phyloP scores from a whole-genome alignment of 2,888 invertebrate genomes.

The Agonopterix subpropinquella region DNA sequence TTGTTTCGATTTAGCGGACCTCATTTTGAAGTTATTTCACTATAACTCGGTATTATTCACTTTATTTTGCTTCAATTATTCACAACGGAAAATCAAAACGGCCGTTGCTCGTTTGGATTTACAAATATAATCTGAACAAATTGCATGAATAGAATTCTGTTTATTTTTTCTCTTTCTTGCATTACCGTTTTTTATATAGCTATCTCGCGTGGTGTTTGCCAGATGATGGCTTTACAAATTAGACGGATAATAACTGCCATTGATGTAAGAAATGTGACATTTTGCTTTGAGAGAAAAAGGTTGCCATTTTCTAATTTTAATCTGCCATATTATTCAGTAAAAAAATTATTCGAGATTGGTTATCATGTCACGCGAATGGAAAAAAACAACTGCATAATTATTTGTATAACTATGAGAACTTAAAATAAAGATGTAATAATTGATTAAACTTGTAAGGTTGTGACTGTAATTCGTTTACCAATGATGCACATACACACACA shows the following conservation, averaged over 20 bases:
- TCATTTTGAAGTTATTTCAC: slow-evolving; percentile 37
- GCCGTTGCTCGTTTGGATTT: slow-evolving; percentile 26
- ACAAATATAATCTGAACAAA: background rate
- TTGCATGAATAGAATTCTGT: background rate
- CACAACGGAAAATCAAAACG: slow-evolving; percentile 60
- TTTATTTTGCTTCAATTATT: slow-evolving; percentile 13
- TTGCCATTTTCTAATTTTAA: no score
- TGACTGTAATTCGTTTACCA: no score
- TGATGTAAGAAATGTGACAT: no score
- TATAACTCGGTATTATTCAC: slow-evolving; percentile 20
- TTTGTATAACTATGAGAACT: no score
- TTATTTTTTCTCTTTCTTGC: background rate
- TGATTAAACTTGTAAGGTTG: no score
- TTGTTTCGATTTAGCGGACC: slow-evolving; percentile 65
- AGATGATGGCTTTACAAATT: background rate
- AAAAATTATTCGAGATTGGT: no score
- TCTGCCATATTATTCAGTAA: no score
- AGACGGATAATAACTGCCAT: background rate
- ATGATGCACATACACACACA: no score
- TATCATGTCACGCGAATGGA: no score
- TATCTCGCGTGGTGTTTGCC: background rate
- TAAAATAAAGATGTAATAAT: no score
- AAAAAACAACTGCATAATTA: no score
- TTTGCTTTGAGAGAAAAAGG: no score
- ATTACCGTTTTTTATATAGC: background rate